Evolutionary conservation across 30 jellyfish, hydroid and myxozoan genomes (phyloP), one percentile per base, ranked within the genome.

Genomic region (Morbakka virulenta): DNA sequence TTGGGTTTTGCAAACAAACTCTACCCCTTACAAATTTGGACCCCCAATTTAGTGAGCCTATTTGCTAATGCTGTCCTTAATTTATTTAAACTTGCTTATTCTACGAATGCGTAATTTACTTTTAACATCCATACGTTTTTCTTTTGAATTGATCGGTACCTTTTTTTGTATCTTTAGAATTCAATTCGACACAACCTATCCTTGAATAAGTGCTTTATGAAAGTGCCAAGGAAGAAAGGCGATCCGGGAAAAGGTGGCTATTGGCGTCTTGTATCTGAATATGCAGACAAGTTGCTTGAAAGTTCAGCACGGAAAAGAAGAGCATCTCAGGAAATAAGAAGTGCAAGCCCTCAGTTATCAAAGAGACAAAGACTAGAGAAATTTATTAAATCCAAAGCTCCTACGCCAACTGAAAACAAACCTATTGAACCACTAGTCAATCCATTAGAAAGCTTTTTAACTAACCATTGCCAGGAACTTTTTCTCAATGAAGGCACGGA

Each of bases 201-300:
- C 3, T 52, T 94, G 66, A 94, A 94, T 84, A 94, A 94, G 64
- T 94, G 99, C 76, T 94, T 94, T 70, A 90, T 82, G 17, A 94
- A 94, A 74, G 95, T 94, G 2, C 99, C 99, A 1, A 95, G 99
- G 3, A 94, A 84, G 76, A 87, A 87, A 63, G 99, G 99, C 28
- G 99, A 94, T 70, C 99, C 97, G 2, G 99, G 99, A 32, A 94
- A 94, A 76, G 99, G 99, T 1, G 99, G 99, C 35, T 94, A 94
- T 64, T 94, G 99, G 99, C 82, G 94, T 31, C 86, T 93, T 52
- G 97, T 93, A 14, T 94, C 97, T 4, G 99, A 93, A 34, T 93
- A 69, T 66, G 99, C 99, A 0, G 95, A 93, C 29, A 85, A 85
- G 69, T 76, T 93, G 27, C 76, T 93, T 30, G 99, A 93, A 66